Conservation (phyloP, 2,113 vertebrate species). For the Entomyzon cyanotis region DNA sequence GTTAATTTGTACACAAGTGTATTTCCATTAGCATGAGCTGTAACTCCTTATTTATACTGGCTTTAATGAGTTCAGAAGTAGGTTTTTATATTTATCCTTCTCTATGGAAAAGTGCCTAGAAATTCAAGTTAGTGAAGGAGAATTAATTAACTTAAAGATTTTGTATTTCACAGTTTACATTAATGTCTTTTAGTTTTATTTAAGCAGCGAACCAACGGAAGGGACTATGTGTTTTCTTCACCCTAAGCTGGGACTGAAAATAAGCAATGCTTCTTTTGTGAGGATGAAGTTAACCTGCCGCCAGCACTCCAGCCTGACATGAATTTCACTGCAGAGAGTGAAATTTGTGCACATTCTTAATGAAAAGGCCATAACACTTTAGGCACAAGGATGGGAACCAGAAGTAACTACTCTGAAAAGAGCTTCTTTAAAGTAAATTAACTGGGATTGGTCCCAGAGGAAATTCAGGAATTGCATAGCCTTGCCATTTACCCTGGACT, state of each 20-base stretch:
- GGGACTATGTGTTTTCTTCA: background rate
- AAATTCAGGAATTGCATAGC: background rate
- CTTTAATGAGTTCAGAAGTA: conserved; percentile 23
- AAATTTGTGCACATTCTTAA: background rate
- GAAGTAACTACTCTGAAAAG: background rate
- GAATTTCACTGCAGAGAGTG: background rate
- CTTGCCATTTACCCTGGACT: background rate
- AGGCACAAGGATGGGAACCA: background rate
- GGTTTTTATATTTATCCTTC: conserved; percentile 9
- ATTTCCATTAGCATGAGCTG: conserved; percentile 1
- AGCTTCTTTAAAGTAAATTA: background rate
- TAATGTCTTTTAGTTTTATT: background rate
- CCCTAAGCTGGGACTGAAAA: background rate
- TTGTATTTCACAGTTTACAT: conserved; percentile 9
- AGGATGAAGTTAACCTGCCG: background rate
- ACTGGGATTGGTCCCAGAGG: background rate
- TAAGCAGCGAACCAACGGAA: background rate
- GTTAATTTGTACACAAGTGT: conserved; percentile 33
- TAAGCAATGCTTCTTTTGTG: background rate
- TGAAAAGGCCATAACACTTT: background rate
- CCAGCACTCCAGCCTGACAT: background rate
- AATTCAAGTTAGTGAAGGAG: background rate
- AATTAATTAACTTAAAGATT: conserved; percentile 14
- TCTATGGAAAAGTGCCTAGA: conserved; percentile 1
- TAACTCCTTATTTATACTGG: conserved; percentile 12